Evolutionary conservation across 2,113 vertebrate species (phyloP).

Genomic region (Pachycephala philippinensis): DNA sequence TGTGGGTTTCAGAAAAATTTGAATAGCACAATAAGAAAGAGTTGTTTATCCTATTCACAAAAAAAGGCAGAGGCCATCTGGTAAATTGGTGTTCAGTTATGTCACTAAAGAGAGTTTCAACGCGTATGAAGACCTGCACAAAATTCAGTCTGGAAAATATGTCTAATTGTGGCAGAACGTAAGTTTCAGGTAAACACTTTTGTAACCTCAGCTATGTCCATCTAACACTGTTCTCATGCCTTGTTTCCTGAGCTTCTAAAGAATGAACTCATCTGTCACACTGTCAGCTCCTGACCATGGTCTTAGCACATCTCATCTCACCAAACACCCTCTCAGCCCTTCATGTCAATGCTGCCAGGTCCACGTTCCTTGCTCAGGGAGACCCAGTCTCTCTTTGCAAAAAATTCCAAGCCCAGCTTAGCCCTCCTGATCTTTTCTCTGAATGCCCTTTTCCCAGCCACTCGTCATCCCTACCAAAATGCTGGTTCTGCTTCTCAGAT

Average conservation of each 20-base stretch:
- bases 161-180: background rate
- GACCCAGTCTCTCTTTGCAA: background rate
- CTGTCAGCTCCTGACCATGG: background rate
- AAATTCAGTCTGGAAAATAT: background rate
- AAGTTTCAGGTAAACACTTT: background rate
- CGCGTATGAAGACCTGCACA: background rate
- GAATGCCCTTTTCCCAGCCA: background rate
- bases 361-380: background rate
- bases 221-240: background rate
- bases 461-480: background rate
- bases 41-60: background rate
- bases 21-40: background rate
- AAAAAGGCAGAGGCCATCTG: background rate
- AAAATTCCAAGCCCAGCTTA: background rate
- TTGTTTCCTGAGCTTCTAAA: background rate
- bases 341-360: background rate
- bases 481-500: background rate
- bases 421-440: background rate
- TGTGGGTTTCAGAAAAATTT: background rate
- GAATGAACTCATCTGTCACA: background rate
- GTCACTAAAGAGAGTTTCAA: background rate
- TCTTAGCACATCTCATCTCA: background rate
- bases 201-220: background rate
- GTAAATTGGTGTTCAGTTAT: background rate
- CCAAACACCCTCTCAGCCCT: background rate